A percentile compares a stretch with the other conserved stretches of the same genome.
Evolutionary conservation across 1,140 invertebrate species (phyloP).

Genomic region (Potamilus streckersoni): DNA sequence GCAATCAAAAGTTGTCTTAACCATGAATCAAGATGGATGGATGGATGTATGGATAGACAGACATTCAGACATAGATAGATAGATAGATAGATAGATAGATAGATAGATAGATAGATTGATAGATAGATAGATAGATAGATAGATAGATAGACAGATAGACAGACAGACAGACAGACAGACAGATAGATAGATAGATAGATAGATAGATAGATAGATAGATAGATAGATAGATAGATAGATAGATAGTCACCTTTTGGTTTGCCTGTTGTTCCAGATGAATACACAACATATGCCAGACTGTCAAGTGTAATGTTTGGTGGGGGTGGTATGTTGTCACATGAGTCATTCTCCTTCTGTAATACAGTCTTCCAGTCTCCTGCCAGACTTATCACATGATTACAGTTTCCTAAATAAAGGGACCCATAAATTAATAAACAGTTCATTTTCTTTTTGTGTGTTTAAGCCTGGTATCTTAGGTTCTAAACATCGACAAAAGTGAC

Average conservation of each 20-base stretch:
- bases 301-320: slow-evolving; percentile 47
- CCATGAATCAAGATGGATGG: no score
- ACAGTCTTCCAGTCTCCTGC: slow-evolving; percentile 50
- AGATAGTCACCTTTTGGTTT: slow-evolving; percentile 69
- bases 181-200: no score
- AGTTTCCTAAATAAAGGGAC: neutral
- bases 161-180: no score
- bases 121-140: no score
- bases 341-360: slow-evolving; percentile 36
- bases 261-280: slow-evolving; percentile 72
- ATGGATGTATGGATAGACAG: no score
- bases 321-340: slow-evolving; percentile 10
- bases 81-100: neutral
- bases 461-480: neutral
- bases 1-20: no score
- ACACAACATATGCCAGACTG: slow-evolving; percentile 70
- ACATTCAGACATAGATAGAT: neutral
- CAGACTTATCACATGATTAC: slow-evolving; percentile 39
- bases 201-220: no score
- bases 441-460: slow-evolving; percentile 9
- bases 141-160: no score
- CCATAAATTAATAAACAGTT: no score
- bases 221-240: neutral
- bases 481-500: neutral
- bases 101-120: no score